Percentiles rank a stretch among this genome's conserved stretches.
Evolutionary conservation across 1,140 invertebrate genomes (phyloP).

Genomic region (Drosophila nikananu): DNA sequence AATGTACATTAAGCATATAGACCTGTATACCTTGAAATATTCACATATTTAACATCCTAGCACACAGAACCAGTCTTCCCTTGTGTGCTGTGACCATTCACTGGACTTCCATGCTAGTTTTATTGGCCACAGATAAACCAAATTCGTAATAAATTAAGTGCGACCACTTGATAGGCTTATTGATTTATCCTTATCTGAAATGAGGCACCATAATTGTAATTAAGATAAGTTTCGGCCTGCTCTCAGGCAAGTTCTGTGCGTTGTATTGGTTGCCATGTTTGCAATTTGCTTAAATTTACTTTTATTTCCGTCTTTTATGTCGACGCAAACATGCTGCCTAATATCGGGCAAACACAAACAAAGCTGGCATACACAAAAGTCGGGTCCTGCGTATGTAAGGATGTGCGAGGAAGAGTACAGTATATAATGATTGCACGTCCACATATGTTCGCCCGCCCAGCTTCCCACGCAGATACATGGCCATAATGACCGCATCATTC

Average conservation of each 20-base stretch:
- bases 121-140: conserved; percentile 15
- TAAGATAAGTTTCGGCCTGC: conserved; percentile 14
- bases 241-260: conserved; percentile 30
- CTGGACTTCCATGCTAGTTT: background rate
- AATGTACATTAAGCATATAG: background rate
- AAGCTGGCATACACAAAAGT: conserved; percentile 18
- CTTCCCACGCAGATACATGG: conserved; percentile 38
- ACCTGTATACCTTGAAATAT: background rate
- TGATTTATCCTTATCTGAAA: conserved; percentile 23
- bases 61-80: background rate
- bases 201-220: conserved; percentile 12
- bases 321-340: conserved; percentile 59
- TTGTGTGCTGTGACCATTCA: conserved; percentile 1
- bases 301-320: conserved; percentile 64
- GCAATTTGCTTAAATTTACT: conserved; percentile 66
- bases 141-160: conserved; percentile 20
- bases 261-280: conserved; percentile 38
- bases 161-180: conserved; percentile 15
- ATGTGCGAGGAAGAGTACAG: conserved; percentile 13
- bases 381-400: conserved; percentile 14
- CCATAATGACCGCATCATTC: conserved; percentile 61
- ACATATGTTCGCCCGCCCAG: conserved; percentile 26
- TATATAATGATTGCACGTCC: conserved; percentile 52
- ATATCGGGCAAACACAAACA: conserved; percentile 47
- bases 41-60: background rate